A percentile compares a stretch with the other conserved stretches of the same genome.
Evolutionary conservation across 2,113 vertebrate species (phyloP).

Genomic region (Argyrosomus japonicus): DNA sequence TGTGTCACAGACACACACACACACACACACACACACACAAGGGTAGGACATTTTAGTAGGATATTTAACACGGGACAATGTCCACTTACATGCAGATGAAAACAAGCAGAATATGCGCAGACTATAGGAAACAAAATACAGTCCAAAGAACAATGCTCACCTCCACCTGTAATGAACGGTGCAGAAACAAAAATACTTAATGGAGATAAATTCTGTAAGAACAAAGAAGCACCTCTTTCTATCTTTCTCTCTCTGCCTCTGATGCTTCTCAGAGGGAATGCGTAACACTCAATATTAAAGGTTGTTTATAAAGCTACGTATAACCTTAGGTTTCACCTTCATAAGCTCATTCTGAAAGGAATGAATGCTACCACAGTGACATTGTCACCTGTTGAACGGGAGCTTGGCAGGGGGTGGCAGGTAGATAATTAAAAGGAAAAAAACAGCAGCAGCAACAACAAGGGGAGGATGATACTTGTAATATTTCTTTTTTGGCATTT

Average conservation of each 20-base stretch:
- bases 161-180: conserved; percentile 9
- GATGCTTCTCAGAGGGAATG: neutral
- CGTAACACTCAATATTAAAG: neutral
- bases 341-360: neutral
- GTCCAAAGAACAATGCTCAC: neutral
- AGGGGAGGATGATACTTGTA: neutral
- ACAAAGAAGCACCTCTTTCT: conserved; percentile 15
- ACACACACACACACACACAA: neutral
- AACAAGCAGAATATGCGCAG: neutral
- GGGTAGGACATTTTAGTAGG: neutral
- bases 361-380: neutral
- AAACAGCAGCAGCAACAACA: neutral
- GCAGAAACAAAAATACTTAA: neutral
- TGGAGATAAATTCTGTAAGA: conserved; percentile 30
- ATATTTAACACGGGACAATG: neutral
- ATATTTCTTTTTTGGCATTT: neutral
- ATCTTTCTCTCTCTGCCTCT: neutral
- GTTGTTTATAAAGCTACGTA: neutral
- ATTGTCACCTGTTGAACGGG: neutral
- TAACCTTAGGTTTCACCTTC: neutral
- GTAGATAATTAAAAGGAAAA: neutral
- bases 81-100: neutral
- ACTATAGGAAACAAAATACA: neutral
- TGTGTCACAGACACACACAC: neutral
- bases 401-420: neutral